Base-by-base conservation (phyloP, 2,888 invertebrate genomes). In the Tetanocera ferruginea region DNA sequence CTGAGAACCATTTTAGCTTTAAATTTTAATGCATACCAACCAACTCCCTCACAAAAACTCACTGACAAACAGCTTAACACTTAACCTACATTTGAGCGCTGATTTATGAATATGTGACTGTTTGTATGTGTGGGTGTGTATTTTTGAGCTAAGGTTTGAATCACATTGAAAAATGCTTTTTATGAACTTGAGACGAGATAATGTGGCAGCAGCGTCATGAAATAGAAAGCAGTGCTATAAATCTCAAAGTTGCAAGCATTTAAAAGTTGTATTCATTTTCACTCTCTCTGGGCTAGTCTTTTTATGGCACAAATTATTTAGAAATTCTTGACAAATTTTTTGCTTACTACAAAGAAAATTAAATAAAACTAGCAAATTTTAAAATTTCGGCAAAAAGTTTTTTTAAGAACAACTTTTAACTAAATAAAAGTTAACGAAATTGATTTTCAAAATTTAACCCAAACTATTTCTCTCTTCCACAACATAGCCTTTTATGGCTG, bases 141-240 rank as follows among this genome's bases (percentile, higher is more conserved):
- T 49, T 3, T 43, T 11, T 11, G 1, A 43, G 43, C 14, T 43
- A 1, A 72, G n/a, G 37, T 60, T 57, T 23, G 23, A 25, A 34
- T 19, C 34, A 34, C 55, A 28, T 71, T 31, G 71, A 31, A 34
- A 72, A 60, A 72, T 25, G 23, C 57, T 57, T 72, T 72, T 57
- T 43, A 60, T 72, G 60, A 72, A 72, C 72, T 72, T 72, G 72
- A 72, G 25, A 60, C 43, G 23, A 37, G 28, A 70, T 52, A 25
- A 60, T 28, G 23, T 60, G 60, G 60, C 60, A 60, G 8, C n/a
- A 17, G 23, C n/a, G 14, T 57, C 57, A 57, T 57, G 37, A 37
- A 37, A 37, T 37, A 37, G 37, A 1, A 37, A 37, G 3, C 37
- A 37, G 8, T 1, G 11, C 6, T 2, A 11, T 43, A 43, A 43